A percentile compares a stretch with the other conserved stretches of the same genome.
Conservation (phyloP, 2,888 invertebrate species). For the Crossocerus cetratus region DNA sequence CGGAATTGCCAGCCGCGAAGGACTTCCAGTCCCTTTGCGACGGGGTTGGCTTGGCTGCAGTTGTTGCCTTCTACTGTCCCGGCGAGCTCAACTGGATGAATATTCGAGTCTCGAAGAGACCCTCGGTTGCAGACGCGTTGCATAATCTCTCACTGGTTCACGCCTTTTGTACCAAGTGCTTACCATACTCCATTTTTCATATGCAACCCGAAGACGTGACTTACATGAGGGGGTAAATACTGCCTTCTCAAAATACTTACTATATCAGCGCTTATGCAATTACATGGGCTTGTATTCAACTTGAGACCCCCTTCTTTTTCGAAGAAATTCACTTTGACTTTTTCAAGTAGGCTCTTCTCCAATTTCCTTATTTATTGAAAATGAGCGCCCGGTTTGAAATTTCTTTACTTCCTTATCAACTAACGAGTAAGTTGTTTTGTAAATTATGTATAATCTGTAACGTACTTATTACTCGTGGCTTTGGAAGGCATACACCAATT, state of each 20-base stretch:
- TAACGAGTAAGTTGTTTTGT: no score
- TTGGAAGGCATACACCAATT: no score
- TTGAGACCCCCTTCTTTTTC: no score
- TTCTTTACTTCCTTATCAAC: no score
- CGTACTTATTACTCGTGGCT: not conserved
- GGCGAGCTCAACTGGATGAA: conserved; percentile 86
- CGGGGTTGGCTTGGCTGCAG: conserved; percentile 91
- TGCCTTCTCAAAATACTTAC: not conserved
- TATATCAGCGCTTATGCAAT: not conserved
- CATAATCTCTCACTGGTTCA: conserved; percentile 93
- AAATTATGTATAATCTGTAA: not conserved
- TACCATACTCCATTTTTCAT: conserved; percentile 94
- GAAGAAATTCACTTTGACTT: no score
- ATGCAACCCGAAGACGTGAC: conserved; percentile 97
- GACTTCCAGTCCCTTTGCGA: conserved; percentile 93
- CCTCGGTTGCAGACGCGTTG: conserved; percentile 92
- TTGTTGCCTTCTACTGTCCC: conserved; percentile 94
- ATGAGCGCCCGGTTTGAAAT: no score
- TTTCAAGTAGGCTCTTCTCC: no score
- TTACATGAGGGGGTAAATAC: conserved; percentile 89
- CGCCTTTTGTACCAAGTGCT: conserved; percentile 89
- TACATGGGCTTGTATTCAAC: no score
- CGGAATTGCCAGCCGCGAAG: conserved; percentile 84
- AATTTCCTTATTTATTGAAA: no score
- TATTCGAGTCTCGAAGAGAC: conserved; percentile 81